Conservation (phyloP, 2,113 vertebrate species). For the Heterotilapia buettikoferi region DNA sequence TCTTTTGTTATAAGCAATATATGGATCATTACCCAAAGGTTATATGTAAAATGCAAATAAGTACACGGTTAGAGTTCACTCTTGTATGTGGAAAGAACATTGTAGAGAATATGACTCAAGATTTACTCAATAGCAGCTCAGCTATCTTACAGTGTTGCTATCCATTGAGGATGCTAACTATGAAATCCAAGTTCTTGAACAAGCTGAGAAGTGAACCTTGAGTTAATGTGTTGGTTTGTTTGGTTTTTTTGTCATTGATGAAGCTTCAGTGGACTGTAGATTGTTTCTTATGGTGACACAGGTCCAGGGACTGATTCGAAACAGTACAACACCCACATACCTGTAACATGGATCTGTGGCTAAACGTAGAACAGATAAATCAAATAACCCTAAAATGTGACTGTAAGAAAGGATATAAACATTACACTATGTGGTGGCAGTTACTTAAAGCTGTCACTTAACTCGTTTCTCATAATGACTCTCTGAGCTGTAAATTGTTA, state of each 20-base stretch:
- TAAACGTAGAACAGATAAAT: conserved; percentile 31
- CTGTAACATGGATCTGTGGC: conserved; percentile 35
- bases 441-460: background rate
- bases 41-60: conserved; percentile 50
- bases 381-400: conserved; percentile 25
- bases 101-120: background rate
- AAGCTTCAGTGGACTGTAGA: background rate
- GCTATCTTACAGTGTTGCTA: background rate
- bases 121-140: background rate
- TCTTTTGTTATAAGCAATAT: conserved; percentile 67
- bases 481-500: background rate
- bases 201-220: background rate
- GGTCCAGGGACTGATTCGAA: background rate
- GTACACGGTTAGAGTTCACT: conserved; percentile 6
- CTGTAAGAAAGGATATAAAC: background rate
- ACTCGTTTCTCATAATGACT: background rate
- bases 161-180: background rate
- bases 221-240: background rate
- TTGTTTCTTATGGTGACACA: background rate
- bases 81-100: background rate
- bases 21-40: conserved; percentile 31
- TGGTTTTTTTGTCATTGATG: background rate
- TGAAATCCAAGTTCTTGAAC: background rate
- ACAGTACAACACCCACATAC: background rate
- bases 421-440: background rate